Percentiles rank a stretch among this genome's conserved stretches.
Conservation (phyloP, 2,888 invertebrate genomes). For the Odontothrips loti region DNA sequence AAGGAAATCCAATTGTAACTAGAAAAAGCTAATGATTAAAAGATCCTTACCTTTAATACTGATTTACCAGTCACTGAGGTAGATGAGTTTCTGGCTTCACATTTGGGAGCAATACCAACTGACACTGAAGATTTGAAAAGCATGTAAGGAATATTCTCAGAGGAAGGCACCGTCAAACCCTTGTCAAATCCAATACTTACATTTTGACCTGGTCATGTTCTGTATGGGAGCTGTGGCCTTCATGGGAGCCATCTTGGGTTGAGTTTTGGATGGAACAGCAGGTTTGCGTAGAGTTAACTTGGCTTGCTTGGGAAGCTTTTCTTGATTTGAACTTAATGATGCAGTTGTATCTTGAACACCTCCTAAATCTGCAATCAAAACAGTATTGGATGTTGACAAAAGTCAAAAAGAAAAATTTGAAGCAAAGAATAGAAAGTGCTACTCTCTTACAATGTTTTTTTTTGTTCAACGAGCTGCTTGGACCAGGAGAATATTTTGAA, state of each 20-base stretch:
- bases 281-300: background rate
- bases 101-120: background rate
- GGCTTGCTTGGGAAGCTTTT: background rate
- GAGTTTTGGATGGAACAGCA: background rate
- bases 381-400: background rate
- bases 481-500: background rate
- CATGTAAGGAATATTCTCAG: background rate
- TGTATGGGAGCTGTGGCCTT: conserved; percentile 1
- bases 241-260: background rate
- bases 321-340: background rate
- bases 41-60: background rate
- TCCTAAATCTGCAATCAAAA: background rate
- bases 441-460: background rate
- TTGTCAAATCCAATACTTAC: background rate
- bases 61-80: background rate
- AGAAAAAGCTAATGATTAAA: background rate
- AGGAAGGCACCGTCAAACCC: background rate
- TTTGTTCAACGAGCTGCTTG: background rate
- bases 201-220: background rate
- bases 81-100: background rate
- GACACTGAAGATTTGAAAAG: background rate
- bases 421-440: too few relatives aligned
- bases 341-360: background rate
- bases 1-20: background rate
- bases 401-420: too few relatives aligned